phyloP scores from a whole-genome alignment of 2,888 invertebrate genomes.

The Leptinotarsa haldemani region DNA sequence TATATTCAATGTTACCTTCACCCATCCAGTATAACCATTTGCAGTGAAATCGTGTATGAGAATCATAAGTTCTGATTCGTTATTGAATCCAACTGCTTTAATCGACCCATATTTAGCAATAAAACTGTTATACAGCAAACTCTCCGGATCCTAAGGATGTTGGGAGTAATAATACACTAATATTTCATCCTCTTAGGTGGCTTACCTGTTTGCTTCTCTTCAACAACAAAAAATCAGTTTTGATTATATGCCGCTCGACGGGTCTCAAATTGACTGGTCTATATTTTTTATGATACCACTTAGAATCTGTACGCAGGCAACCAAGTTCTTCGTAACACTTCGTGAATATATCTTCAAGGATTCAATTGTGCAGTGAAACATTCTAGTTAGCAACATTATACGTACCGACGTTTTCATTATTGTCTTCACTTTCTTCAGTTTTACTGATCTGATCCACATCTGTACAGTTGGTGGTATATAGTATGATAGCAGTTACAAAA shows the following conservation, averaged over 20 bases:
- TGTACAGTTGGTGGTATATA: background rate
- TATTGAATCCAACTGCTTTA: constrained; percentile 56
- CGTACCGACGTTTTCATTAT: constrained; percentile 26
- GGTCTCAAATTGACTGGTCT: constrained; percentile 63
- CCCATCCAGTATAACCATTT: constrained; percentile 65
- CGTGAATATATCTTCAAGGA: constrained; percentile 50
- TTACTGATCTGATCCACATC: background rate
- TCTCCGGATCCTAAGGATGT: constrained; percentile 30
- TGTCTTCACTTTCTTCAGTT: constrained; percentile 19
- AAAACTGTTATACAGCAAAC: constrained; percentile 42
- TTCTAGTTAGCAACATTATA: background rate
- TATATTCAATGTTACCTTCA: constrained; percentile 55
- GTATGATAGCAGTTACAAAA: background rate
- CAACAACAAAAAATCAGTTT: constrained; percentile 63
- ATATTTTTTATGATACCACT: constrained; percentile 61
- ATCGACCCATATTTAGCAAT: constrained; percentile 45
- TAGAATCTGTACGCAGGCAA: constrained; percentile 61
- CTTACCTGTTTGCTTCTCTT: constrained; percentile 47
- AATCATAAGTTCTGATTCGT: constrained; percentile 54
- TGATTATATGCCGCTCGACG: constrained; percentile 61
- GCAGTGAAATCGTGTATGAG: constrained; percentile 66
- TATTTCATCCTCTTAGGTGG: background rate
- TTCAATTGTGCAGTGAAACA: background rate
- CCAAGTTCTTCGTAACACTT: constrained; percentile 64
- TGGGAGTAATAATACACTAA: background rate